Base-by-base conservation (phyloP, 2,113 vertebrate genomes). In the Neodontobutis hainanensis region DNA sequence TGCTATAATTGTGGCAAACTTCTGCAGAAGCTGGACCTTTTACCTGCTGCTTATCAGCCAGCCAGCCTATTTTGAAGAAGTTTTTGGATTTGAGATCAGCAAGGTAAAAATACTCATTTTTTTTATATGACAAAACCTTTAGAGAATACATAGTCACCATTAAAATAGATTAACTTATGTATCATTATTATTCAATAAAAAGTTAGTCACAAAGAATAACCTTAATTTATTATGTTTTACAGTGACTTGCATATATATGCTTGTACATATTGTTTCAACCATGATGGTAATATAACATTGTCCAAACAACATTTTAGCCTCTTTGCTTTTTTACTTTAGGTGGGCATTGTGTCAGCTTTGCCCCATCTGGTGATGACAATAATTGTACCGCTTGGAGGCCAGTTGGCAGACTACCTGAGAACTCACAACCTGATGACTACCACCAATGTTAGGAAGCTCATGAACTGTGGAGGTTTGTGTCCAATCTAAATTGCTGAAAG, bases 321-420 rank as follows among this genome's bases (percentile, higher is more conserved):
- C 56, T 58, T 36, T 36, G n/a, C 49, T 12, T 36, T 45, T 9
- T 43, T 8, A 35, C 47, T 6, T 5, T 50, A 96, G 95, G 92
- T 94, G 78, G 95, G 95, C 66, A 71, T 96, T 75, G 90, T 97
- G 77, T 97, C 95, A 1, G 95, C 95, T 3, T 77, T 97, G 75
- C 95, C 95, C 14, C 95, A 97, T 87, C 91, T 97, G 82, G 95
- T 97, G 75, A 97, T 97, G 95, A 97, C 95, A 8, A 96, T 97
- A 80, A 88, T 96, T 1, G 95, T 97, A 62, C 95, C 95, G 64
- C 84, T 97, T 1, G 95, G 95, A 45, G 95, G 95, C 52, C 95
- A 97, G 91, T 85, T 97, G 58, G 95, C 95, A 0, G 95, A 97
- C 88, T 95, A 94, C 80, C 89, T 97, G 64, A 83, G 95, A 47